Conservation (phyloP, 2,113 vertebrate species). For the Petroica traversi region DNA sequence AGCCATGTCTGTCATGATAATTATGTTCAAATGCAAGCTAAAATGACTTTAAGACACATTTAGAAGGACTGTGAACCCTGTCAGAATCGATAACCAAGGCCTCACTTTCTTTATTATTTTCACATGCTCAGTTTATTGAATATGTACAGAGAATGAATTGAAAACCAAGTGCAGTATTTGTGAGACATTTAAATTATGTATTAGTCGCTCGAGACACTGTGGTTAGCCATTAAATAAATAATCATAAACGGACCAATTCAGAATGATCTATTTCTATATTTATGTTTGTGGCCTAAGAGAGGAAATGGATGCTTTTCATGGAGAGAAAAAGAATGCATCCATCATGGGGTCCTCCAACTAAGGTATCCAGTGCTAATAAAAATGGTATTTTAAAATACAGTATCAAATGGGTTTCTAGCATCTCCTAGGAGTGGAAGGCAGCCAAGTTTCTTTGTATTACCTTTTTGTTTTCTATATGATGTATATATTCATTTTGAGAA, state of each 20-base stretch:
- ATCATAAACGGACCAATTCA: neutral
- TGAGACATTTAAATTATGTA: slow-evolving; percentile 43
- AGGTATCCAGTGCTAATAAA: neutral
- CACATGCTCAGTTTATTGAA: neutral
- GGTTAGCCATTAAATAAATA: slow-evolving; percentile 51
- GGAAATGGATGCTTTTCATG: neutral
- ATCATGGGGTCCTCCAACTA: neutral
- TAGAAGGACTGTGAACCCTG: slow-evolving; percentile 7
- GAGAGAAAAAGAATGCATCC: neutral
- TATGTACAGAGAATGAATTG: slow-evolving; percentile 8
- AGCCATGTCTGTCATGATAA: neutral
- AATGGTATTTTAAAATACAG: neutral
- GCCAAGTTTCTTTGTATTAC: neutral
- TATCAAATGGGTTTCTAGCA: neutral
- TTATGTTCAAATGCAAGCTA: neutral
- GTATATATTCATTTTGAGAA: neutral
- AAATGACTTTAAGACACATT: slow-evolving; percentile 15
- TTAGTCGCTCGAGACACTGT: neutral
- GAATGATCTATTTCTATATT: neutral
- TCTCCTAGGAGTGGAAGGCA: neutral
- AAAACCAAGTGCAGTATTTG: slow-evolving; percentile 26
- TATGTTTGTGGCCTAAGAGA: neutral
- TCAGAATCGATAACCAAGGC: neutral
- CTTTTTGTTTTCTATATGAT: neutral
- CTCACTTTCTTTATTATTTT: neutral